Evolutionary conservation across 2,888 invertebrate species (phyloP), one percentile per base, ranked within the genome.

Genomic region (Ennomos quercinarius): DNA sequence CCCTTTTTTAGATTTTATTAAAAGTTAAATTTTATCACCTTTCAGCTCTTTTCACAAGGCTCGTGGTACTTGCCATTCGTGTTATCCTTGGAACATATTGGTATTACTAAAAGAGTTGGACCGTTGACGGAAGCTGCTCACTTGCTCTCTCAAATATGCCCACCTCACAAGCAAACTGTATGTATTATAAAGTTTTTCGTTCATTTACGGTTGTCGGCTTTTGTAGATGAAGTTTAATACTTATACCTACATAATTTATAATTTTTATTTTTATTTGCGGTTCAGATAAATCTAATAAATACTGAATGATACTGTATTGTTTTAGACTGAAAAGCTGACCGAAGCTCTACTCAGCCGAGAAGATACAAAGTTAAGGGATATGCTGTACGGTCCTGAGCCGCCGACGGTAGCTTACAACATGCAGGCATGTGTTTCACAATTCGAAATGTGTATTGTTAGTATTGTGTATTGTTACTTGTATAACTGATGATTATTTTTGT

Each of bases 31-130:
- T 3, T 27, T 4, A 27, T 4, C 27, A 27, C 34, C 58, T 81
- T 81, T 53, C 87, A 96, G 96, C 90, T 97, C 49, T 97, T 99
- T 93, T 95, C 98, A 0, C 95, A 96, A 88, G 95, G 96, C 72
- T 94, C 95, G 42, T 94, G 95, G 80, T 96, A 96, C 77, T 94
- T 95, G 39, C 95, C 95, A 60, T 97, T 97, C 83, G 96, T 97
- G 83, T 94, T 97, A 78, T 97, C 98, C 83, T 90, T 99, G 72
- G 97, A 98, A 74, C 98, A 98, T 82, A 89, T 98, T 71, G 99
- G 98, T 44, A 96, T 97, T 77, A 95, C 95, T 53, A 93, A 98
- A 74, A 95, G 95, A 67, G 96, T 97, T 77, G 94, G 96, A 12
- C 95, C 95, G 57, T 90, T 99, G 67, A 94, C 97, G 41, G 98